Base-by-base conservation (phyloP, 2,113 vertebrate genomes). In the Pseudois nayaur region DNA sequence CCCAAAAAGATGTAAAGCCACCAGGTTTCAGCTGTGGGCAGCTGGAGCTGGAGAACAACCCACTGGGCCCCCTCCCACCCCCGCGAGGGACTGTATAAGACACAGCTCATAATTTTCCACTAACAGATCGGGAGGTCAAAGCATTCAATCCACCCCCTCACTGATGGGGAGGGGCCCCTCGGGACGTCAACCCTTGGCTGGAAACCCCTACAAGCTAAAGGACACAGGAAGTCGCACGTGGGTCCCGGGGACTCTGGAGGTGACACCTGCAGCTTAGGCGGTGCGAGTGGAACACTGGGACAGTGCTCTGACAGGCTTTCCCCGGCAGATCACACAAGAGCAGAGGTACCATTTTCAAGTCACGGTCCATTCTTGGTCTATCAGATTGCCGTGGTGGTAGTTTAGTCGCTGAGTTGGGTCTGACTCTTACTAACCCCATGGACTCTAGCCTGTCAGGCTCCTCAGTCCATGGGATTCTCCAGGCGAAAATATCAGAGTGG, bases 21-120 rank as follows among this genome's bases (percentile, higher is more conserved):
- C 71, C 25, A 33, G 36, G 54, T 60, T 78, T 62, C 15, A n/a
- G 87, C 48, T 3, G 4, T 33, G 33, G 45, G 36, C 14, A 64
- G 57, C 81, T 8, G 2, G 36, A 52, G 33, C 84, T 3, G 2
- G 50, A 57, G 33, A 54, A 27, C 48, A 57, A 40, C 13, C 33
- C 27, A 17, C 12, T 6, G 71, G 60, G 21, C 19, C 8, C 14
- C 48, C 9, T 48, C 76, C 15, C 15, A 79, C 43, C 4, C 76
- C 43, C 13, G 0, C 0, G 0, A 43, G 1, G n/a, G 8, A 67
- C n/a, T 3, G 5, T 6, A 3, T 5, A 54, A 78, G 27, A 84
- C 21, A 57, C 5, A 64, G 2, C 10, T 59, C 45, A 8, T 45
- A 64, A 62, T 62, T 85, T 79, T n/a, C 71, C 48, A 48, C 67